Evolutionary conservation across 2,888 invertebrate species (phyloP), one percentile per base, ranked within the genome.

Genomic region (Drosophila paranaensis): DNA sequence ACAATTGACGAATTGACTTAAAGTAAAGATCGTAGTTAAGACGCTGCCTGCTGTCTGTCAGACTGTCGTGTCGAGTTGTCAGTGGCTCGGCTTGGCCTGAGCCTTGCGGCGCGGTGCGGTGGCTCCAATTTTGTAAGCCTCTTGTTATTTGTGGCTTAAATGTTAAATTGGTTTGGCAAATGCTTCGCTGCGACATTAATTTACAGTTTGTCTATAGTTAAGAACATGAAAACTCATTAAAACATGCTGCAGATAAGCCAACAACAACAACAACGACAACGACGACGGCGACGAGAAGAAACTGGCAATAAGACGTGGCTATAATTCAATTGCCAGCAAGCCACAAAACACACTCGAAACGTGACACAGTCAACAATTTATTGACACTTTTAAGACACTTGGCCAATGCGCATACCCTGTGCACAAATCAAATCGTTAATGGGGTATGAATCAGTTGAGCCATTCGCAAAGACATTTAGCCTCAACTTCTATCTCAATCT

Each of bases 1-100:
- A 83, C 84, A 89, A 83, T 83, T 82, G 82, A 82, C 68, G 87
- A 70, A 88, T 82, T 80, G 86, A 64, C 76, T 54, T 55, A 65
- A 25, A 43, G 16, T 60, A 42, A 37, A 60, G 51, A 37, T 20
- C 16, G 45, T 33, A 45, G 55, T 8, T 46, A 69, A 60, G 54
- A 60, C 55, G 50, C 20, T 16, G 54, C 6, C 10, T 54, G 20
- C 20, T 53, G 25, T 53, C 53, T 39, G 51, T 54, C 57, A 25
- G 48, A 16, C 50, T 50, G 40, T 68, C 46, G 56, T 45, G 16
- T 43, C 54, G 39, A 16, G 40, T 45, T 51, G 60, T 54, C 35
- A 27, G 61, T 14, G 61, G 54, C 30, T 46, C 16, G 51, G 37
- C n/a, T 42, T 62, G 55, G 61, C 64, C 64, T 45, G 30, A 39